Evolutionary conservation across 2,797 vertebrate species (phyloP).

Genomic region (Notolabrus celidotus): DNA sequence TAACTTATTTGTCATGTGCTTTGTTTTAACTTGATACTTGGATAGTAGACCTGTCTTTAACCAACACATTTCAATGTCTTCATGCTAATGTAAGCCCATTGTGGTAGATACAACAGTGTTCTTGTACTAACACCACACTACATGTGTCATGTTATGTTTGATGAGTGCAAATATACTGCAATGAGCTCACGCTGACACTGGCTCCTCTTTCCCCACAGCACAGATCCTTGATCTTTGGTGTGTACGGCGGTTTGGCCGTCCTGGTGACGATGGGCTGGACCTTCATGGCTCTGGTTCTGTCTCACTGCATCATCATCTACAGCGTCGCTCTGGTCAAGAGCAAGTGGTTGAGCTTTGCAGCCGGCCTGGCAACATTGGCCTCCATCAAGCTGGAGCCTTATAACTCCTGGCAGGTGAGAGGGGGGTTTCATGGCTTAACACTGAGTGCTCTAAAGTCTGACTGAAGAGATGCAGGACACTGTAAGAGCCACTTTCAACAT

Average conservation of each 20-base stretch:
- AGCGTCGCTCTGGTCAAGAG: conserved; percentile 88
- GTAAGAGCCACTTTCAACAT: not conserved
- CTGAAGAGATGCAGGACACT: not conserved
- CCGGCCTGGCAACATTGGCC: conserved; percentile 91
- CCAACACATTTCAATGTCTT: conserved; percentile 1
- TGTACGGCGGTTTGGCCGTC: conserved; percentile 90
- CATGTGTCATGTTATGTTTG: conserved; percentile 2
- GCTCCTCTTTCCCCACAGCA: conserved; percentile 84
- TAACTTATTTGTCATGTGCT: conserved; percentile 42
- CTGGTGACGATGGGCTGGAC: conserved; percentile 92
- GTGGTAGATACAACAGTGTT: not conserved
- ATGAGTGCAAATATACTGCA: not conserved
- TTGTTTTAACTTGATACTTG: conserved; percentile 34
- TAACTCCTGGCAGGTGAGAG: conserved; percentile 94
- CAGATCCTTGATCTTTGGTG: conserved; percentile 92
- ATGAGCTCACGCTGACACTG: conserved; percentile 36
- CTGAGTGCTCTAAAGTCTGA: not conserved
- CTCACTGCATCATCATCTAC: conserved; percentile 94
- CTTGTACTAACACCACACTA: conserved; percentile 26
- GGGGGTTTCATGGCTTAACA: not conserved
- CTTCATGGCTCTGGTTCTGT: conserved; percentile 91
- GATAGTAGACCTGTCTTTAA: not conserved
- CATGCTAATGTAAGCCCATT: conserved; percentile 14
- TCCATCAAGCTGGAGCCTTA: conserved; percentile 96
- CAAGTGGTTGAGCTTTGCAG: conserved; percentile 91